These are phyloP conservation scores for Bimastos eiseni DNA, from an alignment of 2,888 invertebrate genomes.

Conservation along the genomic window DNA sequence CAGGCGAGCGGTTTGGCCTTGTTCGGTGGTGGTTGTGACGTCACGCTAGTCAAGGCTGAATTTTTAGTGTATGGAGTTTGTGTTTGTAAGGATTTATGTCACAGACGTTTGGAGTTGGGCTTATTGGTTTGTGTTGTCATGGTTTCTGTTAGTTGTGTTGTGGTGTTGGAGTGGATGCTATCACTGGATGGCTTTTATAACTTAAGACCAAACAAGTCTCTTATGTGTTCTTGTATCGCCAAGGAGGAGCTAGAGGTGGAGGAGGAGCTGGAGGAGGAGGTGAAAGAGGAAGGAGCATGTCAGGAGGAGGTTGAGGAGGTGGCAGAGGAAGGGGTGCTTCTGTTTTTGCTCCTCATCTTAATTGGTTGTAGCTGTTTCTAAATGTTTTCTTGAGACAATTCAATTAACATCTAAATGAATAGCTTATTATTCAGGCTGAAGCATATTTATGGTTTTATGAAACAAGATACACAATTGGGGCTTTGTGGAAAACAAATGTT, in stretches of 20 bases:
- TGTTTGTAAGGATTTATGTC: background rate
- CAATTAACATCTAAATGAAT: background rate
- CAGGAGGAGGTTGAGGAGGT: background rate
- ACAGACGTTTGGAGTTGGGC: background rate
- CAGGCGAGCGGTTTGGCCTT: constrained; percentile 2
- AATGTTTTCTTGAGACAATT: background rate
- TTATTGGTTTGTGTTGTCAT: background rate
- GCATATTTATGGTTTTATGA: background rate
- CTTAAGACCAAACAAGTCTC: background rate
- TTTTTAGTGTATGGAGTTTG: background rate
- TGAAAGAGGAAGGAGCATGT: no score
- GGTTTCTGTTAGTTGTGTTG: background rate
- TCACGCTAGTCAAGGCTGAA: background rate
- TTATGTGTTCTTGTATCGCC: background rate
- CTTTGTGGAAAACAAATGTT: background rate
- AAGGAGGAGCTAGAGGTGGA: background rate
- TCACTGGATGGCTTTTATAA: background rate
- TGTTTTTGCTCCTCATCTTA: background rate
- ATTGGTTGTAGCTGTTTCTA: background rate
- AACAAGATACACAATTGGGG: background rate
- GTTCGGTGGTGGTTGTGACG: background rate
- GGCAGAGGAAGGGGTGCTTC: background rate
- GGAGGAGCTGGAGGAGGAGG: background rate
- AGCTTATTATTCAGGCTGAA: background rate
- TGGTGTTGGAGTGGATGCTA: background rate